Conservation (phyloP, 2,888 invertebrate genomes). For the Girardia tigrina region DNA sequence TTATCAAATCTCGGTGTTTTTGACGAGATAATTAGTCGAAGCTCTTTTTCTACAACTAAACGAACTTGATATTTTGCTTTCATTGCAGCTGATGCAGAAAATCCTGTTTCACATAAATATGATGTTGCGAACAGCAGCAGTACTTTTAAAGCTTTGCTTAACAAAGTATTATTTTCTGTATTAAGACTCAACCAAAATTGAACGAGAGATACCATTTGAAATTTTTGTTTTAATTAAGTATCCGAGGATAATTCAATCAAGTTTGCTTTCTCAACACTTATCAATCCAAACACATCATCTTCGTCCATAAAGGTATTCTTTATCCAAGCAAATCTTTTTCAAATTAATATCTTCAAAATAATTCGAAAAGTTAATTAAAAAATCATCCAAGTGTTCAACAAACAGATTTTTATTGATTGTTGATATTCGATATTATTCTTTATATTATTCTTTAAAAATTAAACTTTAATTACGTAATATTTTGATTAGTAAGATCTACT, state of each 20-base stretch:
- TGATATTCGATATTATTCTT: too few relatives aligned
- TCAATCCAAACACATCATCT: constrained; percentile 8
- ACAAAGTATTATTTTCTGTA: not conserved
- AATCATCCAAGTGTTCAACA: not conserved
- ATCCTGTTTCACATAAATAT: too few relatives aligned
- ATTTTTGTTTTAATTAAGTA: not conserved
- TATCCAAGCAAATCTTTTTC: not conserved
- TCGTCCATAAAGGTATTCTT: not conserved
- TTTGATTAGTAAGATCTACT: too few relatives aligned
- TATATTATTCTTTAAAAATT: too few relatives aligned
- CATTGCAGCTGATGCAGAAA: too few relatives aligned
- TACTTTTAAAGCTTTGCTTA: not conserved
- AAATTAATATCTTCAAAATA: not conserved
- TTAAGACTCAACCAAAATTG: not conserved
- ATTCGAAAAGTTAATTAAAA: constrained; percentile 7
- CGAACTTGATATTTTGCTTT: too few relatives aligned
- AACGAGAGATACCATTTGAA: not conserved
- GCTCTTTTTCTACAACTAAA: too few relatives aligned
- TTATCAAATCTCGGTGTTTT: too few relatives aligned
- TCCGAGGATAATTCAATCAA: constrained; percentile 12
- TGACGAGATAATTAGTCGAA: too few relatives aligned
- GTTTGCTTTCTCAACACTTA: not conserved
- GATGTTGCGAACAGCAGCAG: not conserved
- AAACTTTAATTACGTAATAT: too few relatives aligned
- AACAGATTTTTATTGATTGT: not conserved